Evolutionary conservation across 1,140 invertebrate genomes (phyloP), one percentile per base, ranked within the genome.

Genomic region (Triops longicaudatus): DNA sequence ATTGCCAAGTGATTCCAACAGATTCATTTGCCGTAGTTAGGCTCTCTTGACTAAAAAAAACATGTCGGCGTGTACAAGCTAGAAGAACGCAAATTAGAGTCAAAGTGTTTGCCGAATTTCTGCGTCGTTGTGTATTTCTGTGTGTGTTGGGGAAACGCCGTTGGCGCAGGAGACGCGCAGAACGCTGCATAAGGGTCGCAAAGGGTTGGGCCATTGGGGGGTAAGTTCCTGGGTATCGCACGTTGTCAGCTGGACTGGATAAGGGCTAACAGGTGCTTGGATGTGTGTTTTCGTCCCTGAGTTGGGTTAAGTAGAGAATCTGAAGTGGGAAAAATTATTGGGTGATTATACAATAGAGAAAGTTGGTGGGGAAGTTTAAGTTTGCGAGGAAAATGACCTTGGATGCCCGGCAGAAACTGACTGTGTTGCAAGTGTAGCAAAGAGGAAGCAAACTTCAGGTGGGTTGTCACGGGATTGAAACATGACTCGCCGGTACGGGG

Each of bases 1-100:
- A 73, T 41, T 22, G 73, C 27, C 26, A 31, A 73, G 27, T 73
- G 73, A 73, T 73, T 73, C 26, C 27, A 73, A 73, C 27, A 22
- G 17, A 41, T 10, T 22, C 26, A 22, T 72, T 73, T 28, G 5
- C 73, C 73, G 27, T 73, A 41, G 27, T 27, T 73, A 27, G 27
- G 1, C 73, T n/a, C 14, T 6, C 1, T 27, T 28, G 27, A 7
- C 31, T n/a, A 37, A 7, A 37, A 37, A 37, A 37, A 2, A 2
- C 31, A 7, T 37, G 31, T 37, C 31, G 31, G 7, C 31, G 31
- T 37, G 7, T 37, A 37, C 31, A 37, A 37, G 31, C 31, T 4
- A 37, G 31, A 37, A 37, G 7, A 37, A 37, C 31, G 7, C 31
- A 37, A 37, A 37, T 2, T 37, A 37, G 31, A 7, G 31, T 7